A percentile compares a stretch with the other conserved stretches of the same genome.
Conservation (phyloP, 1,140 invertebrate species). For the Platyscapa corneri region DNA sequence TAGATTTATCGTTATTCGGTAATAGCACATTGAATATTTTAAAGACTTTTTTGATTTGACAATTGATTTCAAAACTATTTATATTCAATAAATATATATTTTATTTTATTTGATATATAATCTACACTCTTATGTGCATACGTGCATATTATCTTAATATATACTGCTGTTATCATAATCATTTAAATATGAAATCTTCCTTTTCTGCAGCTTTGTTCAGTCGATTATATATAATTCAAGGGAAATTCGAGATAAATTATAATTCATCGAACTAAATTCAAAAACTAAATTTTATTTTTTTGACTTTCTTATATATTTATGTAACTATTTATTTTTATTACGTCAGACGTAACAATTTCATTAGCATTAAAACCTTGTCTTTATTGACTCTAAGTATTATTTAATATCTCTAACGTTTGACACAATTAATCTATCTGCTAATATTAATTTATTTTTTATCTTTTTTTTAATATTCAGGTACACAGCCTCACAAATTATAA, state of each 20-base stretch:
- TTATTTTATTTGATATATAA: neutral
- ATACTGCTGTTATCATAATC: neutral
- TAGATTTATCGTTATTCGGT: too few relatives aligned
- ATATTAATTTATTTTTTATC: neutral
- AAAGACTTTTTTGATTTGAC: too few relatives aligned
- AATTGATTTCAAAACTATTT: too few relatives aligned
- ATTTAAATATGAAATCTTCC: neutral
- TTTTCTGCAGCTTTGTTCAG: neutral
- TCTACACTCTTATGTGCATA: neutral
- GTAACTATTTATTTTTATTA: neutral
- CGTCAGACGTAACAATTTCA: too few relatives aligned
- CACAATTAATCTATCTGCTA: neutral
- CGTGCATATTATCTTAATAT: neutral
- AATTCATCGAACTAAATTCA: too few relatives aligned
- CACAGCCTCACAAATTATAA: neutral
- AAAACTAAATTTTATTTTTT: neutral
- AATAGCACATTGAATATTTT: too few relatives aligned
- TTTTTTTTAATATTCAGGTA: conserved; percentile 7
- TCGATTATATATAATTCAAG: neutral
- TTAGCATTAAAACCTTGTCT: too few relatives aligned
- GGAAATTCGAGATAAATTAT: neutral
- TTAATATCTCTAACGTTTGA: neutral
- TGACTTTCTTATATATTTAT: conserved; percentile 2
- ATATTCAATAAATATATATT: too few relatives aligned
- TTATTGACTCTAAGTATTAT: neutral